A percentile compares a stretch with the other conserved stretches of the same genome.
These are phyloP conservation scores for Oostethus manadensis DNA, from an alignment of 2,113 vertebrate species.

Conservation along the genomic window DNA sequence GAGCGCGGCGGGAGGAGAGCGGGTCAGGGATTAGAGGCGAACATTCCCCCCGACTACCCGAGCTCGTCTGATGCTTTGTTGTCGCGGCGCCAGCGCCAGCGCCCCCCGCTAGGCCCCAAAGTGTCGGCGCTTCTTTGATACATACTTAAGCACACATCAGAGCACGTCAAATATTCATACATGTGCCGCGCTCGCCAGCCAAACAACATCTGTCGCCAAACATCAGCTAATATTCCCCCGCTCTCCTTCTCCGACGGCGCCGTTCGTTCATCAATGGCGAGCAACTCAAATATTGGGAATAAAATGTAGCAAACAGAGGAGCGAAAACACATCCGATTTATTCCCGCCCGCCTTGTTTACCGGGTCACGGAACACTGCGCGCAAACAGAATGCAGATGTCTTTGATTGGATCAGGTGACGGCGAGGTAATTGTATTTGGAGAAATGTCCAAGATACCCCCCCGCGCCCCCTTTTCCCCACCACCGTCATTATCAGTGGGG, in stretches of 20 bases:
- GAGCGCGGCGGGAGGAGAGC: slow-evolving; percentile 39
- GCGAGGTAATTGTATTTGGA: slow-evolving; percentile 81
- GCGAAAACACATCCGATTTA: slow-evolving; percentile 81
- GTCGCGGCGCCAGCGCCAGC: slow-evolving; percentile 46
- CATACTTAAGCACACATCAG: slow-evolving; percentile 69
- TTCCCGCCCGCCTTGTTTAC: slow-evolving; percentile 78
- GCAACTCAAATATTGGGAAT: slow-evolving; percentile 76
- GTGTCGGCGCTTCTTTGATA: slow-evolving; percentile 64
- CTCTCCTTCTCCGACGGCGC: slow-evolving; percentile 19
- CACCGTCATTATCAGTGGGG: slow-evolving; percentile 74
- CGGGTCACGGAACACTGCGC: slow-evolving; percentile 78
- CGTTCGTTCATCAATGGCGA: slow-evolving; percentile 71
- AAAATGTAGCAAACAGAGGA: slow-evolving; percentile 74
- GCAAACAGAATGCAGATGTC: slow-evolving; percentile 82
- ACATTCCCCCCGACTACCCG: slow-evolving; percentile 39
- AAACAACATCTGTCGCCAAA: slow-evolving; percentile 66
- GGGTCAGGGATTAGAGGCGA: slow-evolving; percentile 57
- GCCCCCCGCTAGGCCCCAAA: slow-evolving; percentile 43
- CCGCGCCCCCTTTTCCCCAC: no score
- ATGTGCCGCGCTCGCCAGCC: slow-evolving; percentile 48
- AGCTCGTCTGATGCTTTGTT: slow-evolving; percentile 49
- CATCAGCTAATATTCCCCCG: slow-evolving; percentile 49
- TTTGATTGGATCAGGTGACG: slow-evolving; percentile 84
- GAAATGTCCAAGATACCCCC: slow-evolving; percentile 76
- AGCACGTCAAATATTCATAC: slow-evolving; percentile 63